Evolutionary conservation across 2,797 vertebrate species (phyloP).

Genomic region (Pantherophis alleghaniensis): DNA sequence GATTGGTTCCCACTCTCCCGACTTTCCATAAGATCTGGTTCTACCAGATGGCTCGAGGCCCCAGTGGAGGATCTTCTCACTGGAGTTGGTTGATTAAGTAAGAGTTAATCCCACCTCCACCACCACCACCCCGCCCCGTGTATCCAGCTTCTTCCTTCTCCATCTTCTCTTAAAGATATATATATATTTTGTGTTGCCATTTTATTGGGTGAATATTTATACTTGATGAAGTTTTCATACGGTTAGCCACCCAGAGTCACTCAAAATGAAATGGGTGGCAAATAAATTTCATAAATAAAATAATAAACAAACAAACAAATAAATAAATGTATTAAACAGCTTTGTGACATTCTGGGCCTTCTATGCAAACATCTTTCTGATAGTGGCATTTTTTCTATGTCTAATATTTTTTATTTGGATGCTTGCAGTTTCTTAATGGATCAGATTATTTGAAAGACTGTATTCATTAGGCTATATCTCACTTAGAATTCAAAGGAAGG

Average conservation of each 20-base stretch:
- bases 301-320: too few relatives aligned
- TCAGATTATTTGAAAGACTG: constrained; percentile 29
- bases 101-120: not conserved
- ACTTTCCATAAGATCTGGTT: not conserved
- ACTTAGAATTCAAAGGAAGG: constrained; percentile 36
- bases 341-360: constrained; percentile 27
- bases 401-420: constrained; percentile 12
- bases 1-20: not conserved
- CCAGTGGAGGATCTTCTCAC: not conserved
- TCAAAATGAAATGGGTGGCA: not conserved
- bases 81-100: not conserved
- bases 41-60: not conserved
- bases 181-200: not conserved
- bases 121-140: accelerated
- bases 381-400: constrained; percentile 41
- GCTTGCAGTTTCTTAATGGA: constrained; percentile 41
- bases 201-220: not conserved
- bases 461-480: constrained; percentile 54
- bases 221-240: not conserved
- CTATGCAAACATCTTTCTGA: constrained; percentile 22
- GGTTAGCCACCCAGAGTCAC: not conserved
- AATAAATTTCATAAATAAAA: not conserved
- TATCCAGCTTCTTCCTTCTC: not conserved
- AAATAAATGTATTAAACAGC: not conserved
- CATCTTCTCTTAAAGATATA: not conserved